Evolutionary conservation across 1,140 invertebrate genomes (phyloP), one percentile per base, ranked within the genome.

Genomic region (Anastrepha ludens): DNA sequence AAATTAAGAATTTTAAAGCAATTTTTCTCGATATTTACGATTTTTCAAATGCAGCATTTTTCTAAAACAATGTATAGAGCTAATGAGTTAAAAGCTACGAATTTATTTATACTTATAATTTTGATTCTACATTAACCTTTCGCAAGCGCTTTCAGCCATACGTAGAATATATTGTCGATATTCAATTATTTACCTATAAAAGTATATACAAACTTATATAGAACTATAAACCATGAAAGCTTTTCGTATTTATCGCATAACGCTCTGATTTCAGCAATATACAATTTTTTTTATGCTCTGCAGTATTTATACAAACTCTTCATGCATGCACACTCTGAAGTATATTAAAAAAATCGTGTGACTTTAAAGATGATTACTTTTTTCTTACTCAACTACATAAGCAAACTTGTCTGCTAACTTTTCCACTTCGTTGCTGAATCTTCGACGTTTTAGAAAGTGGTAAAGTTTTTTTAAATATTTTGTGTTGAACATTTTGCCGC

Each of bases 161-260:
- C 60, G 17, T 67, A 67, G 39, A 67, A 67, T 39, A 5, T 29
- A 67, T 29, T 29, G 29, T 8, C 15, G 11, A 13, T 13, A 62
- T 17, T n/a, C 5, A 13, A 62, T 17, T 17, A 58, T 8, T 58
- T 58, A 29, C 29, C 29, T 29, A 29, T 17, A 65, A 2, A 65
- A 29, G 11, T 29, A 13, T 41, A 13, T 65, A 64, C n/a, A 64
- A 20, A 20, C 11, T 74, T 44, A 44, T 47, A 74, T 74, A 15
- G 20, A 20, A 81, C 74, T 81, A 0, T 55, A 81, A 13, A 20
- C 74, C 17, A 29, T 81, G 74, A 81, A 81, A 81, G 74, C 50
- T 81, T 81, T 81, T 81, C 74, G 74, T 81, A 81, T 9, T 8
- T 11, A 67, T 29, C 29, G 29, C 2, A n/a, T 44, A 47, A 17